Base-by-base conservation (phyloP, 2,113 vertebrate genomes). In the Maccullochella peelii region DNA sequence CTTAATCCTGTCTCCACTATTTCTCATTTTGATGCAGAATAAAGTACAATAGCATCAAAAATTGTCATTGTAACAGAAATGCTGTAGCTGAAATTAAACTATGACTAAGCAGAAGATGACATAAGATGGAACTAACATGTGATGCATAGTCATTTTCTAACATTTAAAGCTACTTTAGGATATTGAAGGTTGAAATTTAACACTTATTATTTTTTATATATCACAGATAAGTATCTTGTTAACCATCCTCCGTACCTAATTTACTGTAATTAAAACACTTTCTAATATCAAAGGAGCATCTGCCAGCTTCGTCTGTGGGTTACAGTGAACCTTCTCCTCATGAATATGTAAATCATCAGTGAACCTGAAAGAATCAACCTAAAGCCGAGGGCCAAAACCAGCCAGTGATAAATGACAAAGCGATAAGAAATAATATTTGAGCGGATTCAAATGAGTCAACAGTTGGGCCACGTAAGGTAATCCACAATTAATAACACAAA, bases 401-500 rank as follows among this genome's bases (percentile, higher is more conserved):
- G 69, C 71, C 65, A 27, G 67, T 76, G 80, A 88, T 92, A 79
- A 88, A 92, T 88, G 85, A 80, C 58, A 84, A 84, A 86, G 83
- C 12, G 73, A 91, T 91, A 90, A 91, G 81, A 84, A 88, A 84
- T 79, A 52, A 73, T 82, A 86, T 86, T 84, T 71, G 57, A 83
- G 63, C 3, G 20, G 65, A 87, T 86, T 80, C 59, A 82, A 78
- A 89, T 67, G 89, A 88, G 83, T 88, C 86, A 89, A 85, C 85
- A 90, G 79, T 30, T 63, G 65, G 57, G 79, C 62, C 72, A 59
- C 74, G 69, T 85, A 66, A 91, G 88, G 78, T 88, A 84, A 92
- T 92, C 88, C 54, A 85, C 80, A 85, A 90, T 90, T 92, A 93
- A 89, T 86, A 84, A 87, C 84, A 84, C 80, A 88, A 84, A 89